These are phyloP conservation scores for Lepidocolaptes lacrymiger DNA, from an alignment of 2,797 vertebrate species.

Conservation along the genomic window DNA sequence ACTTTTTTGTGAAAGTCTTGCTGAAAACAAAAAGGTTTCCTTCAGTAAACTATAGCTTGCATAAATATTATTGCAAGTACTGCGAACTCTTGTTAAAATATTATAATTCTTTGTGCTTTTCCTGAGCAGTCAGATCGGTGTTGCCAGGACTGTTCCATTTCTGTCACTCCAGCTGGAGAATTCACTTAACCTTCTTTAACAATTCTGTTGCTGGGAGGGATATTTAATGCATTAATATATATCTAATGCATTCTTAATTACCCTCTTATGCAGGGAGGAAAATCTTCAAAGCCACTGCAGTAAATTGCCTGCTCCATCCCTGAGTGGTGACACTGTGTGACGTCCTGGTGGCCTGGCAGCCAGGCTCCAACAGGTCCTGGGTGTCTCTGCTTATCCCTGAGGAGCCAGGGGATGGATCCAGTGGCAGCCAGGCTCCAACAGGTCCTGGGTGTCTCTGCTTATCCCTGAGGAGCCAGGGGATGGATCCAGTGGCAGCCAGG, in stretches of 20 bases:
- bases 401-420: not conserved
- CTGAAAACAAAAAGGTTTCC: not conserved
- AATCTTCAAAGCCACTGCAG: not conserved
- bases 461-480: too few relatives aligned
- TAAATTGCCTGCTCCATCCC: rapidly evolving
- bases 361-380: not conserved
- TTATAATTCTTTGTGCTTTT: not conserved
- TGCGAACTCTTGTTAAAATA: not conserved
- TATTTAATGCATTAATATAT: not conserved
- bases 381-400: not conserved
- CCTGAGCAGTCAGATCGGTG: not conserved
- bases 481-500: not conserved
- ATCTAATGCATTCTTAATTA: not conserved
- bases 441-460: too few relatives aligned
- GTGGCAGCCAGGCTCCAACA: not conserved
- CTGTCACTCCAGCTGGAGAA: not conserved
- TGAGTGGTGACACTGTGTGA: rapidly evolving
- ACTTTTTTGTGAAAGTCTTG: not conserved
- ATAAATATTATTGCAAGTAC: not conserved
- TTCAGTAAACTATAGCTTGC: not conserved
- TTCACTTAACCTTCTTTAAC: not conserved
- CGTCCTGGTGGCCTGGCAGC: not conserved
- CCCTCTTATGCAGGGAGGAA: rapidly evolving
- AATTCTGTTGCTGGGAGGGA: not conserved
- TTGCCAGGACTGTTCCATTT: not conserved